phyloP scores from a whole-genome alignment of 2,888 invertebrate species.

The Schizotus pectinicornis region DNA sequence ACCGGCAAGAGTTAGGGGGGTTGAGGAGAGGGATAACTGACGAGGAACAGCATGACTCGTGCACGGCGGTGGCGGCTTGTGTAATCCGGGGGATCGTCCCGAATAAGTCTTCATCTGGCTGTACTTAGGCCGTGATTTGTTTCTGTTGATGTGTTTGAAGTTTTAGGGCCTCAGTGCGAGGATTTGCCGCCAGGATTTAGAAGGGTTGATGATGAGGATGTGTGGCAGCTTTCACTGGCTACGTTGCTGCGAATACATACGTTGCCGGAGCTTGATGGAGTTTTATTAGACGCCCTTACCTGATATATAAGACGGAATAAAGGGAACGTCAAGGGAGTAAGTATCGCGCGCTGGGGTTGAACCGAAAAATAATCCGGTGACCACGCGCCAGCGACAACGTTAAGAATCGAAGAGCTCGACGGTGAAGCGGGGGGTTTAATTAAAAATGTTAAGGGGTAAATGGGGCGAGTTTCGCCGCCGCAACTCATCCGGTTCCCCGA shows the following conservation, averaged over 20 bases:
- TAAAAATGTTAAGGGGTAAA: background rate
- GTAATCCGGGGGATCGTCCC: constrained; percentile 51
- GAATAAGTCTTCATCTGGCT: constrained; percentile 56
- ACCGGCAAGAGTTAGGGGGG: constrained; percentile 25
- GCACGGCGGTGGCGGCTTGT: constrained; percentile 22
- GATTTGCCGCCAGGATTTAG: constrained; percentile 49
- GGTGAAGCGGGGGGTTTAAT: too few species aligned
- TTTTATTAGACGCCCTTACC: constrained; percentile 28
- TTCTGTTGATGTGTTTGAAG: constrained; percentile 51
- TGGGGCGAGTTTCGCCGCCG: background rate
- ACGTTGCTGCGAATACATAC: constrained; percentile 21
- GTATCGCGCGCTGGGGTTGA: too few species aligned
- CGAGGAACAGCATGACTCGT: constrained; percentile 29
- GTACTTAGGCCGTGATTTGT: constrained; percentile 55
- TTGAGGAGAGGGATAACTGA: constrained; percentile 26
- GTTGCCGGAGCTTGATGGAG: constrained; percentile 22
- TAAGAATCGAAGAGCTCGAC: too few species aligned
- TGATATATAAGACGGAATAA: constrained; percentile 21
- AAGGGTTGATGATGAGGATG: constrained; percentile 54
- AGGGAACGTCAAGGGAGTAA: constrained; percentile 10
- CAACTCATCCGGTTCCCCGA: constrained; percentile 4
- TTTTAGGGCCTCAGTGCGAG: constrained; percentile 48
- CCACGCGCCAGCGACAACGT: too few species aligned
- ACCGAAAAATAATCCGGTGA: too few species aligned
- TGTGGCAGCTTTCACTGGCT: constrained; percentile 40